These are phyloP conservation scores for Drosophila equinoxialis DNA, from an alignment of 1,140 invertebrate species.

Conservation along the genomic window DNA sequence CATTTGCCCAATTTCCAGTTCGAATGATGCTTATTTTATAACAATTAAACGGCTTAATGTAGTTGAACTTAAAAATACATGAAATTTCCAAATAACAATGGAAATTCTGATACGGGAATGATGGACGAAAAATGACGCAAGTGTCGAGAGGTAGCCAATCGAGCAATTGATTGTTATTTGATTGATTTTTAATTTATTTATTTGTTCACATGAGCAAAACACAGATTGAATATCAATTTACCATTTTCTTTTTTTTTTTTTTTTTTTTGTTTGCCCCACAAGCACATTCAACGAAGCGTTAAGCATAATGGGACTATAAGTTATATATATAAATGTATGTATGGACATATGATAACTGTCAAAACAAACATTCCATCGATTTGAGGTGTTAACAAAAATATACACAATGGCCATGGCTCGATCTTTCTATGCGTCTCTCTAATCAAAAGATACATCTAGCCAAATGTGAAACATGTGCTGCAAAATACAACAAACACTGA, in stretches of 20 bases:
- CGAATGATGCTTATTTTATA: slow-evolving; percentile 1
- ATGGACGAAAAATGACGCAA: neutral
- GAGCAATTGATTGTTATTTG: slow-evolving; percentile 70
- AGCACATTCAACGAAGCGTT: slow-evolving; percentile 26
- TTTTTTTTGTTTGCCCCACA: neutral
- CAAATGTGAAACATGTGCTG: slow-evolving; percentile 74
- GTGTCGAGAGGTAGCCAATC: slow-evolving; percentile 16
- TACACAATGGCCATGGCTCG: slow-evolving; percentile 57
- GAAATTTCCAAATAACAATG: slow-evolving; percentile 20
- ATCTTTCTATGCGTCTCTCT: slow-evolving; percentile 25
- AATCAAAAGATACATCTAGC: slow-evolving; percentile 57
- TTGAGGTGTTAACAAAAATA: slow-evolving; percentile 63
- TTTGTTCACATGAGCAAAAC: slow-evolving; percentile 32
- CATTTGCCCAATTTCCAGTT: slow-evolving; percentile 6
- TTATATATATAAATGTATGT: slow-evolving; percentile 1
- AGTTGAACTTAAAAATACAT: slow-evolving; percentile 5
- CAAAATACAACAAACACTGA: slow-evolving; percentile 37
- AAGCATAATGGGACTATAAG: slow-evolving; percentile 26
- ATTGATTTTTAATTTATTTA: slow-evolving; percentile 74
- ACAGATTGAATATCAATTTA: slow-evolving; percentile 67
- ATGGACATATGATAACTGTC: slow-evolving; percentile 40
- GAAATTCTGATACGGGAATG: slow-evolving; percentile 2
- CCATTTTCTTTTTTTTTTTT: too few species aligned
- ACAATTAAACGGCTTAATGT: slow-evolving; percentile 70
- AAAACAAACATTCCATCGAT: slow-evolving; percentile 42